Base-by-base conservation (phyloP, 2,113 vertebrate species). In the Pavo muticus region DNA sequence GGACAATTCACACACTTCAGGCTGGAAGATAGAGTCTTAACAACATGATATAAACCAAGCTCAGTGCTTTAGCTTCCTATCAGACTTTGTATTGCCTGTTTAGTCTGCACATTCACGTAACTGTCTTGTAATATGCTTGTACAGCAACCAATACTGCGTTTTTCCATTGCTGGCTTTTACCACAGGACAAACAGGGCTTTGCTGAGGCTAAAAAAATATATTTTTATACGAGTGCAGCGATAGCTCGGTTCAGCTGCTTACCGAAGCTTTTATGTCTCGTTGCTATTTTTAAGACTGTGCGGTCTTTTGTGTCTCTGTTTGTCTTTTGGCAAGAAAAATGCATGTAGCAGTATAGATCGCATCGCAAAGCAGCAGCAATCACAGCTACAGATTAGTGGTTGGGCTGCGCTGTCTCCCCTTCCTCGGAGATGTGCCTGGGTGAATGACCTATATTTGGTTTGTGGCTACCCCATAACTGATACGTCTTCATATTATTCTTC, bases 21-120 rank as follows among this genome's bases (percentile, higher is more conserved):
- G 2, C 21, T 50, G 48, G 14, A 40, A 71, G 23, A 52, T 1
- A 5, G 32, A 89, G 19, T 63, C 40, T 32, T 73, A 10, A 25
- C 65, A 2, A 14, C 32, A 45, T 64, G 61, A 19, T 56, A 10
- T 3, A 32, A 44, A 1, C 1, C 1, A 1, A 0, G 2, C 7
- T 45, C 52, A 5, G 4, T n/a, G 54, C 45, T 77, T 70, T 32
- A 44, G 14, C 57, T 90, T 67, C 57, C 60, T 65, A 8, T 9
- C 82, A 85, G 42, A 17, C 39, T 39, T 18, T 30, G 42, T 29
- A 24, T 10, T 8, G 0, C 11, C 61, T 50, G 27, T 3, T 17
- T 30, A 75, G 83, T 7, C 69, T 80, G 64, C 47, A 25, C 4
- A 59, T 32, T 40, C 79, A 4, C 29, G 40, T 30, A 42, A 1